phyloP scores from a whole-genome alignment of 2,797 vertebrate species.

The Crocidura indochinensis region DNA sequence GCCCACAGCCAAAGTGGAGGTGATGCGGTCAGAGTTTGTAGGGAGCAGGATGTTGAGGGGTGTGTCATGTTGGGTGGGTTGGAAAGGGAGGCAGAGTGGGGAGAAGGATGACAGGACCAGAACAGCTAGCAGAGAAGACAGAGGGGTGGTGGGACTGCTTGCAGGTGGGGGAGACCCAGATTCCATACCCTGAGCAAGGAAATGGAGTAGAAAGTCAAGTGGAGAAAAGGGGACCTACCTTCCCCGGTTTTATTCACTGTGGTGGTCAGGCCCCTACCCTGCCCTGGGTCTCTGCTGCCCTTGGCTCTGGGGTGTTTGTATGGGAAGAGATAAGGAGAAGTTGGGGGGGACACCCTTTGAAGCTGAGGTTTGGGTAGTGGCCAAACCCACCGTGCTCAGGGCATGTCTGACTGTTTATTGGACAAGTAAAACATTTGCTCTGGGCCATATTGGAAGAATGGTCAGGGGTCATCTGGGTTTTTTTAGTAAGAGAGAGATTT shows the following conservation, averaged over 20 bases:
- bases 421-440: constrained; percentile 37
- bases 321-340: too few species aligned
- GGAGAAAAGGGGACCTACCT: neutral
- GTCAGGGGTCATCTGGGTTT: neutral
- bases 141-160: neutral
- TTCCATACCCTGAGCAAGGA: neutral
- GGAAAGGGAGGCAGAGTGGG: neutral
- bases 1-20: neutral
- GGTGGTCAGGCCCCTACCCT: neutral
- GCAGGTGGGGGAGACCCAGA: neutral
- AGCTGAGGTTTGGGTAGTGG: constrained; percentile 42
- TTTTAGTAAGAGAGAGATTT: neutral
- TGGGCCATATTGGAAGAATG: neutral
- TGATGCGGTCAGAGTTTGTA: constrained; percentile 5
- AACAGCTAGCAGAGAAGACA: neutral
- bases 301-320: too few species aligned
- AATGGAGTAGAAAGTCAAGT: neutral
- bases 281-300: neutral
- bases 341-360: neutral
- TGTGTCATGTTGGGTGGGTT: neutral
- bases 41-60: neutral
- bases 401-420: constrained; percentile 24
- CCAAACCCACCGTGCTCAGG: constrained; percentile 20
- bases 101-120: neutral
- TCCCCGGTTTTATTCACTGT: neutral